phyloP scores from a whole-genome alignment of 2,888 invertebrate genomes.

The Trilocha varians region DNA sequence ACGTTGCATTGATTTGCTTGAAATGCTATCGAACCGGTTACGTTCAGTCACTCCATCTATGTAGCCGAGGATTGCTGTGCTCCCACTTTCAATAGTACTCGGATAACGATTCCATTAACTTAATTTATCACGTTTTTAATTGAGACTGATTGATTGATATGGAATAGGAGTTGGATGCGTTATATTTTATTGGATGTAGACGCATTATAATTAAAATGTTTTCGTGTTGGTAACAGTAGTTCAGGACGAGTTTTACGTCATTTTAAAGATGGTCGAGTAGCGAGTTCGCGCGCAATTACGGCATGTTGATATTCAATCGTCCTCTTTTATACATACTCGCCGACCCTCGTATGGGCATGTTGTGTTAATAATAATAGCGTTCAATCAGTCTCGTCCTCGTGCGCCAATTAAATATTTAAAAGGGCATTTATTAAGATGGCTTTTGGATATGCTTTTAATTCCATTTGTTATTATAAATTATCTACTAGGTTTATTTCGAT shows the following conservation, averaged over 20 bases:
- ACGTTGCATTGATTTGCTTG: slow-evolving; percentile 46
- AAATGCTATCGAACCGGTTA: slow-evolving; percentile 52
- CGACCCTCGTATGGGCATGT: slow-evolving; percentile 47
- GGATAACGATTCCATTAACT: slow-evolving; percentile 12
- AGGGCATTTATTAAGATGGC: slow-evolving; percentile 11
- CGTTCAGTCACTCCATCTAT: slow-evolving; percentile 33
- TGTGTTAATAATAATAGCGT: slow-evolving; percentile 53
- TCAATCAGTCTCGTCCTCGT: slow-evolving; percentile 46
- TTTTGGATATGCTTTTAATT: too few species aligned
- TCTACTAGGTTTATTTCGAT: neutral
- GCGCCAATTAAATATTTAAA: slow-evolving; percentile 50
- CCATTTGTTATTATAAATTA: neutral
- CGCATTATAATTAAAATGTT: neutral
- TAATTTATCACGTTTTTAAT: slow-evolving; percentile 10
- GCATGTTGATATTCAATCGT: slow-evolving; percentile 42
- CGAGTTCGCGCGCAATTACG: slow-evolving; percentile 44
- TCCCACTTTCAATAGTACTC: slow-evolving; percentile 35
- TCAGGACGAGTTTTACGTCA: too few species aligned
- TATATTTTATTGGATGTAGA: neutral
- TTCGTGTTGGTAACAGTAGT: slow-evolving; percentile 11
- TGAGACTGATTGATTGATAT: slow-evolving; percentile 21
- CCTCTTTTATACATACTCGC: slow-evolving; percentile 48
- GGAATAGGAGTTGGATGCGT: neutral
- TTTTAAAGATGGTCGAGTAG: slow-evolving; percentile 32
- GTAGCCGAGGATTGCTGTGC: slow-evolving; percentile 31